Base-by-base conservation (phyloP, 1,140 invertebrate species). In the Cydia strobilella region DNA sequence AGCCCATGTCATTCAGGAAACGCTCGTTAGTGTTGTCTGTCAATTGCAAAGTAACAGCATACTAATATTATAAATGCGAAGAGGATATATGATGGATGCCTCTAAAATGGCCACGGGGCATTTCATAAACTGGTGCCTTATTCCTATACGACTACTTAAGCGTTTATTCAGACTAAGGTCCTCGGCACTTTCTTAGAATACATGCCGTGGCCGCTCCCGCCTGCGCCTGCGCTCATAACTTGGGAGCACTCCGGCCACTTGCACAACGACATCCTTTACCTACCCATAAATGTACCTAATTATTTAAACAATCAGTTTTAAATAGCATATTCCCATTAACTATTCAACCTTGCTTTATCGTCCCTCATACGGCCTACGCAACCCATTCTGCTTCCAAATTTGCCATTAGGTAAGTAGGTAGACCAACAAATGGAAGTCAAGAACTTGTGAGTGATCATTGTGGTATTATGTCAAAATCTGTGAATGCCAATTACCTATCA, bases 201-300 rank as follows among this genome's bases (percentile, higher is more conserved):
- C 13, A 6, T 1, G 63, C 63, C 12, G 12, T 18, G 15, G 15
- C 31, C 15, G 65, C 31, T 35, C 31, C 65, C 65, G 65, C 65
- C 31, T 39, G 2, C 65, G 65, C 65, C 31, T 39, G 2, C 65
- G 65, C 27, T 35, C 65, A 0, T 39, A 10, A 39, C 65, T 69
- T 69, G 18, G 31, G 15, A n/a, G 63, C 27, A 20, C 15, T 18
- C 35, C 65, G 15, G 31, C 65, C 27, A 20, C 6, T 69, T 69
- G 35, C 65, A 69, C 65, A 69, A 69, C 35, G 65, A 69, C 65
- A 39, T 69, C 65, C 65, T 69, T 39, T 39, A 35, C 31, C 13
- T 39, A 35, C 31, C 13, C 31, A 35, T 35, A 69, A n/a, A 31
- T 15, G 31, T 35, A 42, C n/a, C 31, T 69, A 69, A 69, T 35